Evolutionary conservation across 2,888 invertebrate species (phyloP).

Genomic region (Drosophila meridionalis): DNA sequence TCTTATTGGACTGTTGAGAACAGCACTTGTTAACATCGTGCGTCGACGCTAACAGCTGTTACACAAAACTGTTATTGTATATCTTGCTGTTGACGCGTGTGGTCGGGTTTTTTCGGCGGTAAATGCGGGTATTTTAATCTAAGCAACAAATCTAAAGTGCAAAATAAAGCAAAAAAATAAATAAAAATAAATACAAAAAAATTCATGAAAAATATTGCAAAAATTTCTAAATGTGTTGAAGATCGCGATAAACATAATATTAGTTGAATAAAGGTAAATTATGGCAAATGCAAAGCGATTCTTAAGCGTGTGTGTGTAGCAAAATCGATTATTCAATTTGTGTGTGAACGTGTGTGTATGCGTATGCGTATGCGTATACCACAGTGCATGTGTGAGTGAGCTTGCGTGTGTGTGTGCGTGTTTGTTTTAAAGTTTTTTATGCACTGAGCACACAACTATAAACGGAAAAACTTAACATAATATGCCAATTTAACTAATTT

Average conservation of each 20-base stretch:
- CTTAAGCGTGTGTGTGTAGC: constrained; percentile 47
- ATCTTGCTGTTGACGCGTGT: constrained; percentile 65
- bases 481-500: constrained; percentile 49
- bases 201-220: constrained; percentile 51
- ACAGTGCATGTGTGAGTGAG: constrained; percentile 26
- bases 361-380: constrained; percentile 32
- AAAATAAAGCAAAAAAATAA: constrained; percentile 34
- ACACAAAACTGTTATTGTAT: constrained; percentile 55
- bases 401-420: constrained; percentile 21
- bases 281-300: constrained; percentile 39
- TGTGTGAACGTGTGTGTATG: constrained; percentile 45
- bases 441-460: constrained; percentile 27
- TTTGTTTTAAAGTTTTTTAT: constrained; percentile 58
- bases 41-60: constrained; percentile 54
- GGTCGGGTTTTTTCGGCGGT: constrained; percentile 71
- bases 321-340: constrained; percentile 79
- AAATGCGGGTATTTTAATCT: constrained; percentile 78
- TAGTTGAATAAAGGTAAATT: constrained; percentile 54
- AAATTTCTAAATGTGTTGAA: constrained; percentile 70
- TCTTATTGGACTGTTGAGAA: constrained; percentile 26
- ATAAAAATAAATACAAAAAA: constrained; percentile 34
- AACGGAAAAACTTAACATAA: constrained; percentile 50
- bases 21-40: constrained; percentile 37
- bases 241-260: constrained; percentile 54
- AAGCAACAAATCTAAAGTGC: constrained; percentile 71